Conservation (phyloP, 2,797 vertebrate species). For the Cryptoblepharus egeriae region DNA sequence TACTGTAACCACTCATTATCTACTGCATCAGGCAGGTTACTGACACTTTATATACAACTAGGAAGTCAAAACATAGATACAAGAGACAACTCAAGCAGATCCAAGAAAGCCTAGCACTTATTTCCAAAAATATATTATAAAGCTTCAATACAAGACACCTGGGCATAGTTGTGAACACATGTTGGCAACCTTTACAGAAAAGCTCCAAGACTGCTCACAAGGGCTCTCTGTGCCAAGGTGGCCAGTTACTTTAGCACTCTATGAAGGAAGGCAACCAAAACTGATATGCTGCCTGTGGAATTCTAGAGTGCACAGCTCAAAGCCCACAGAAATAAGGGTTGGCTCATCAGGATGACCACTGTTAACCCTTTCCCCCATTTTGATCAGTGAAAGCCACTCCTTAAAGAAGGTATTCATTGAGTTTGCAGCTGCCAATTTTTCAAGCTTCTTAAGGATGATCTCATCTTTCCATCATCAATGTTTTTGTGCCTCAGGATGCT, state of each 20-base stretch:
- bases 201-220: slow-evolving; percentile 24
- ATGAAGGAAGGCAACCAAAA: slow-evolving; percentile 5
- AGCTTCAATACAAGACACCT: background rate
- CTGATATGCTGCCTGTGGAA: slow-evolving; percentile 7
- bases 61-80: background rate
- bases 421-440: background rate
- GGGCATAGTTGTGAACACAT: background rate
- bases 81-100: background rate
- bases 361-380: no score
- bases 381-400: background rate
- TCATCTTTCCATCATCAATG: no score
- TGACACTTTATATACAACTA: background rate
- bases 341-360: background rate
- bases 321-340: background rate
- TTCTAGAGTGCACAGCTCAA: background rate
- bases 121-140: background rate
- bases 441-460: background rate
- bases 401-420: background rate
- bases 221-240: slow-evolving; percentile 26
- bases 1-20: background rate
- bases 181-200: slow-evolving; percentile 34
- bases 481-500: background rate
- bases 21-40: background rate
- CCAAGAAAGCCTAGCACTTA: background rate
- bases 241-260: slow-evolving; percentile 32